phyloP scores from a whole-genome alignment of 2,888 invertebrate species.

The Sphaerophoria rueppellii region DNA sequence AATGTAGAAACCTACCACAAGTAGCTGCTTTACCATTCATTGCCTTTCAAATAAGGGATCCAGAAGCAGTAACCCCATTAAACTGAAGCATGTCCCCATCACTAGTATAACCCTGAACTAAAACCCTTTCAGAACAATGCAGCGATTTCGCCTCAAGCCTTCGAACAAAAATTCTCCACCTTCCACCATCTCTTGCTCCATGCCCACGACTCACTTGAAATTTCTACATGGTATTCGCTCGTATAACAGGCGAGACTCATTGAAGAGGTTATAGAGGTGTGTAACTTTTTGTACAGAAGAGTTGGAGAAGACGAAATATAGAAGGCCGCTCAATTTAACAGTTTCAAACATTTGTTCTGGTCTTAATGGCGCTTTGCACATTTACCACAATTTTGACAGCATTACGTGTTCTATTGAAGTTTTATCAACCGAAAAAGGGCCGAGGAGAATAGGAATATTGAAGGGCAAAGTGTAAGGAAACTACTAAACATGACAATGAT shows the following conservation, averaged over 20 bases:
- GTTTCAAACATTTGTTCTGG: slow-evolving; percentile 70
- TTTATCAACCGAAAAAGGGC: slow-evolving; percentile 39
- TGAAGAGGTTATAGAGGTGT: slow-evolving; percentile 1
- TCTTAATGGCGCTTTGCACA: slow-evolving; percentile 66
- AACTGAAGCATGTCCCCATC: slow-evolving; percentile 44
- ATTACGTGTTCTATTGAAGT: slow-evolving; percentile 67
- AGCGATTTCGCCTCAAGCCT: slow-evolving; percentile 49
- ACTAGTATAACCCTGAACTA: slow-evolving; percentile 42
- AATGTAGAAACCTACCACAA: slow-evolving; percentile 48
- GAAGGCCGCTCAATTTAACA: slow-evolving; percentile 63
- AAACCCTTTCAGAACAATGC: slow-evolving; percentile 55
- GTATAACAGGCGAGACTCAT: no score
- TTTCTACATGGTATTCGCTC: not conserved
- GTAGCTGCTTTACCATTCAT: slow-evolving; percentile 71
- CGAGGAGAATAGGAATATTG: not conserved
- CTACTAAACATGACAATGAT: slow-evolving; percentile 22
- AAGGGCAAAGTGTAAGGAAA: not conserved
- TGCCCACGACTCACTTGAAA: not conserved
- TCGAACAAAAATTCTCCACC: slow-evolving; percentile 24
- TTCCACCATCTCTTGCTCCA: no score
- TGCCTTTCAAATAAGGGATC: slow-evolving; percentile 47
- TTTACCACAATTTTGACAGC: slow-evolving; percentile 72
- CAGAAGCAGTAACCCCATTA: slow-evolving; percentile 42
- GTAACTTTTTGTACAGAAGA: slow-evolving; percentile 23
- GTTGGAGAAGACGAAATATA: slow-evolving; percentile 23